These are phyloP conservation scores for Chironomus tentans DNA, from an alignment of 2,888 invertebrate genomes.

Conservation along the genomic window DNA sequence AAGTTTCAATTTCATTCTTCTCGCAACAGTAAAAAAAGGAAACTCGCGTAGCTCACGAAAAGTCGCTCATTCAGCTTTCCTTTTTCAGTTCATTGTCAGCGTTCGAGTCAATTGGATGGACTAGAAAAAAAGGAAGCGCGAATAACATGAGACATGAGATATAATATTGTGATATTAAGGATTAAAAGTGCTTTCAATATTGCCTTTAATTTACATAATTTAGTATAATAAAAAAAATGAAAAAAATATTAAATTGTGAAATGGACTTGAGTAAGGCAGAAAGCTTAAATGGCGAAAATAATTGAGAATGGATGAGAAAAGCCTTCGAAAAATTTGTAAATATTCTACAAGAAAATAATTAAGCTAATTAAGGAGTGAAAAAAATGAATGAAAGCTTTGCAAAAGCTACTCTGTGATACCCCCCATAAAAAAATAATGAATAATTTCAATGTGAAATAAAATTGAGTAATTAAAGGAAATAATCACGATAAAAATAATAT, in stretches of 20 bases:
- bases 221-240: not conserved
- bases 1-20: not conserved
- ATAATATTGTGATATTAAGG: not conserved
- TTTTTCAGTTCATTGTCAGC: conserved; percentile 1
- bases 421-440: not conserved
- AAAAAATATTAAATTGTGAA: not conserved
- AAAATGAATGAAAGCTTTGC: not conserved
- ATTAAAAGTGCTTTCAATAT: not conserved
- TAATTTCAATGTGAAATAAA: not conserved
- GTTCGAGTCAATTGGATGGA: not conserved
- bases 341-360: not conserved
- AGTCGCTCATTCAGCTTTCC: not conserved
- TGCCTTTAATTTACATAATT: not conserved
- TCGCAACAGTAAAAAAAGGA: not conserved
- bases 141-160: not conserved
- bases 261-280: not conserved
- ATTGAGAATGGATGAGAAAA: not conserved
- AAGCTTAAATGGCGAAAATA: not conserved
- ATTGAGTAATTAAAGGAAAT: not conserved
- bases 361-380: not conserved
- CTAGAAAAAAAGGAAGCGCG: not conserved
- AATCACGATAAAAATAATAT: not conserved
- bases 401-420: not conserved
- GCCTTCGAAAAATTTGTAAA: too few relatives aligned
- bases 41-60: not conserved